These are phyloP conservation scores for Caenorhabditis panamensis DNA, from an alignment of 2,888 invertebrate species.

Conservation along the genomic window DNA sequence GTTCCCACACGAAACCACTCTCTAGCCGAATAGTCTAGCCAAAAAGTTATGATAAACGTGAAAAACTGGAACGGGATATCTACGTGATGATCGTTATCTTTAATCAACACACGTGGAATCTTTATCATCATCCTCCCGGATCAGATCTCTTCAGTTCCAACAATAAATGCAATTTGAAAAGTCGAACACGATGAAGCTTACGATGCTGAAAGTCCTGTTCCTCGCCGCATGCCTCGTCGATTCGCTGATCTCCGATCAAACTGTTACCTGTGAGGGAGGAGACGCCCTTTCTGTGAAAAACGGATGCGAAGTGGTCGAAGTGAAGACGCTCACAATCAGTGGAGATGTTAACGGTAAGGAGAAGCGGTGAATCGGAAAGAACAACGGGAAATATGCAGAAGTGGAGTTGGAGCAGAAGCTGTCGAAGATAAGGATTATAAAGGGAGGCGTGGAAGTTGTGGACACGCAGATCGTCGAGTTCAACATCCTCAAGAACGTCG, in stretches of 20 bases:
- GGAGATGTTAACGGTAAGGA: background rate
- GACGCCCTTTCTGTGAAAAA: background rate
- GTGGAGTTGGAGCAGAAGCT: background rate
- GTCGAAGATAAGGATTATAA: background rate
- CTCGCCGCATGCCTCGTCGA: background rate
- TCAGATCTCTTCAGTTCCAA: background rate
- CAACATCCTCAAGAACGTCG: background rate
- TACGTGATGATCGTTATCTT: too few relatives aligned
- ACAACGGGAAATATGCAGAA: constrained; percentile 2
- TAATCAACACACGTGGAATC: too few relatives aligned
- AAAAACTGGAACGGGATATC: too few relatives aligned
- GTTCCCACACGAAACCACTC: constrained; percentile 81
- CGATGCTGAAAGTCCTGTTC: background rate
- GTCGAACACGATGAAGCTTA: background rate
- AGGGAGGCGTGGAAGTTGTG: constrained; percentile 22
- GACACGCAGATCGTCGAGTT: constrained; percentile 6
- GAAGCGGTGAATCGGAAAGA: background rate
- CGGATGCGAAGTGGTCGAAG: background rate
- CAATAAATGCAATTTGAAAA: background rate
- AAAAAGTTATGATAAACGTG: too few relatives aligned
- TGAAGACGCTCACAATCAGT: background rate
- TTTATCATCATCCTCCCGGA: background rate
- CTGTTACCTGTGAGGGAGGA: background rate
- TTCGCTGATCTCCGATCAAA: background rate
- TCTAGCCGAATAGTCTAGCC: too few relatives aligned